Conservation (phyloP, 1,140 invertebrate genomes). For the Drosophila sturtevanti region DNA sequence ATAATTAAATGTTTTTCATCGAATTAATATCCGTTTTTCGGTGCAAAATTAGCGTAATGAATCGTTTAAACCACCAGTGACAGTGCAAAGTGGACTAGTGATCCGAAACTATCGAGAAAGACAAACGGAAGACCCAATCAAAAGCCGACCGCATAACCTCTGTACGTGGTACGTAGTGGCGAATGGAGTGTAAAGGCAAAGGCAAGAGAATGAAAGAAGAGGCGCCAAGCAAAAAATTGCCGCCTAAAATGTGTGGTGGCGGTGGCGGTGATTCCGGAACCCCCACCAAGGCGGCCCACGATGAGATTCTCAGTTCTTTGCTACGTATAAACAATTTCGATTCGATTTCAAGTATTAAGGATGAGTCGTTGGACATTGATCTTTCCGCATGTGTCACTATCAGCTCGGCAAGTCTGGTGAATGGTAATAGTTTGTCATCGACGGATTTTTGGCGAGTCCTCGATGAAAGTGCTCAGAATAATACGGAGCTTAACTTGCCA, state of each 20-base stretch:
- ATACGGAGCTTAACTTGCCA: conserved; percentile 64
- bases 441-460: conserved; percentile 80
- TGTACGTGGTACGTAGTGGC: conserved; percentile 67
- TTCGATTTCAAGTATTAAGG: conserved; percentile 80
- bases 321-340: conserved; percentile 79
- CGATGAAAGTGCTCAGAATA: conserved; percentile 76
- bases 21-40: conserved; percentile 21
- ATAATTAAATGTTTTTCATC: conserved; percentile 72
- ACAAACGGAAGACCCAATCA: conserved; percentile 39
- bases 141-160: conserved; percentile 75
- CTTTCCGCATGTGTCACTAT: conserved; percentile 80
- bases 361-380: conserved; percentile 80
- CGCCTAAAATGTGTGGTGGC: conserved; percentile 76
- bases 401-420: conserved; percentile 67
- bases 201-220: conserved; percentile 77
- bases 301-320: conserved; percentile 76
- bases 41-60: conserved; percentile 54
- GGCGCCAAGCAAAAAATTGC: conserved; percentile 82
- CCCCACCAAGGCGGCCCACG: conserved; percentile 70
- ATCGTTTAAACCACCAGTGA: conserved; percentile 43
- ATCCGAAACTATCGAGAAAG: conserved; percentile 40
- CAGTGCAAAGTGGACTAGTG: conserved; percentile 36
- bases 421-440: conserved; percentile 74
- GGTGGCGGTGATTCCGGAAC: conserved; percentile 54
- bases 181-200: conserved; percentile 76